phyloP scores from a whole-genome alignment of 2,113 vertebrate species.

The Rhinolophus ferrumequinum region DNA sequence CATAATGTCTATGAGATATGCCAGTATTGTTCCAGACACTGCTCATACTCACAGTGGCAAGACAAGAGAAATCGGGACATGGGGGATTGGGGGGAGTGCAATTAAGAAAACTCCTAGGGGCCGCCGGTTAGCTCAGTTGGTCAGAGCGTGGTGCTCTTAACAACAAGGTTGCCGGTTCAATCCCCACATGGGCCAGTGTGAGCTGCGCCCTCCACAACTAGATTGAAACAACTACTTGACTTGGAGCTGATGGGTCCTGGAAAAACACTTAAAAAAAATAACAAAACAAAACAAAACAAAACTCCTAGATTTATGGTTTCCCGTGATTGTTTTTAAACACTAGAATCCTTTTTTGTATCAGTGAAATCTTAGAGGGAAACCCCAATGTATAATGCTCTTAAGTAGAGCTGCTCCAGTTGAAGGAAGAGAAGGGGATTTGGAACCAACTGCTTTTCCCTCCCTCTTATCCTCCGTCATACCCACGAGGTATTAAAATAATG shows the following conservation, averaged over 20 bases:
- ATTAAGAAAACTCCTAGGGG: not conserved
- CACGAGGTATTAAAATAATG: not conserved
- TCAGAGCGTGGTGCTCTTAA: no score
- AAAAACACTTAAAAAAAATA: no score
- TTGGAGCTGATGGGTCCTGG: no score
- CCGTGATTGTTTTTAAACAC: not conserved
- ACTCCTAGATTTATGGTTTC: not conserved
- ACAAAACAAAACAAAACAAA: not conserved
- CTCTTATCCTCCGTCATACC: not conserved
- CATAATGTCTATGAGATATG: not conserved
- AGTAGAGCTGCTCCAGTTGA: not conserved
- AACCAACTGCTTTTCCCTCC: not conserved
- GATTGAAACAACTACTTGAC: no score
- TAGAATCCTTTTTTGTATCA: not conserved
- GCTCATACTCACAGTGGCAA: not conserved
- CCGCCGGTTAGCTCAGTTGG: no score
- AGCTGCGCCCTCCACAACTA: no score
- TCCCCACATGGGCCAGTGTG: no score
- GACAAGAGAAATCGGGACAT: not conserved
- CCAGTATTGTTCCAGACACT: not conserved
- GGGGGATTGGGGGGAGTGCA: not conserved
- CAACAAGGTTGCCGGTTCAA: no score
- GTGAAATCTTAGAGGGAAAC: slow-evolving; percentile 3
- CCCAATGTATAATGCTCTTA: not conserved
- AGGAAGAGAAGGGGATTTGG: not conserved